Percentiles rank a stretch among this genome's conserved stretches.
Evolutionary conservation across 2,113 vertebrate species (phyloP).

Genomic region (Neomonachus schauinslandi): DNA sequence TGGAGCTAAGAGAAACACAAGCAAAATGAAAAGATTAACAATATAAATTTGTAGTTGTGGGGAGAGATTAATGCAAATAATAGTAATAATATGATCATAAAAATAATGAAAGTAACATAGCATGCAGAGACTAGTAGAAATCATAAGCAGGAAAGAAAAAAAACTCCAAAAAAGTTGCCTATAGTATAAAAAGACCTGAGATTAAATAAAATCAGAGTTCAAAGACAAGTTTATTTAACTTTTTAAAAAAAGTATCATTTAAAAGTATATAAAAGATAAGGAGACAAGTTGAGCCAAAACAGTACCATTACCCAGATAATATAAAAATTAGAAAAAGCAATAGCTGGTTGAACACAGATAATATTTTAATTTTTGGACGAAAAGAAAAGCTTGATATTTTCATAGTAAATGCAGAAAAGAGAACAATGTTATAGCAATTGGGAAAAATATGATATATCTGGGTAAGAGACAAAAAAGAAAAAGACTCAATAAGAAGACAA

Average conservation of each 20-base stretch:
- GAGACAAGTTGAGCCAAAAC: neutral
- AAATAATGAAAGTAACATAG: neutral
- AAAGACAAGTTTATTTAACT: neutral
- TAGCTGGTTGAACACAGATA: neutral
- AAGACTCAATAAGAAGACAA: neutral
- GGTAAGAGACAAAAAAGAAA: neutral
- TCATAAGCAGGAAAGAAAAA: neutral
- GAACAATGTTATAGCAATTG: neutral
- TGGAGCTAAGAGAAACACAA: neutral
- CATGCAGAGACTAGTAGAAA: neutral
- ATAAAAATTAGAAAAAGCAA: neutral
- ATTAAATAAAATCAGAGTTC: neutral
- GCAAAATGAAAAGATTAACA: neutral
- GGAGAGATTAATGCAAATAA: neutral
- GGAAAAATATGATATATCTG: neutral
- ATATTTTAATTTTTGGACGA: constrained; percentile 2
- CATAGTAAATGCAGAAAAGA: neutral
- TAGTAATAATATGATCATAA: neutral
- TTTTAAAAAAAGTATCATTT: neutral
- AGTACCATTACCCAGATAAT: neutral
- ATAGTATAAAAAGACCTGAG: neutral
- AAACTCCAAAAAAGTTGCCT: neutral
- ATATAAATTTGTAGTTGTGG: neutral
- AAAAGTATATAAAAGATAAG: neutral
- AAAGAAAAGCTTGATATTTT: constrained; percentile 14